A percentile compares a stretch with the other conserved stretches of the same genome.
Conservation (phyloP, 2,797 vertebrate species). For the Chelon auratus region DNA sequence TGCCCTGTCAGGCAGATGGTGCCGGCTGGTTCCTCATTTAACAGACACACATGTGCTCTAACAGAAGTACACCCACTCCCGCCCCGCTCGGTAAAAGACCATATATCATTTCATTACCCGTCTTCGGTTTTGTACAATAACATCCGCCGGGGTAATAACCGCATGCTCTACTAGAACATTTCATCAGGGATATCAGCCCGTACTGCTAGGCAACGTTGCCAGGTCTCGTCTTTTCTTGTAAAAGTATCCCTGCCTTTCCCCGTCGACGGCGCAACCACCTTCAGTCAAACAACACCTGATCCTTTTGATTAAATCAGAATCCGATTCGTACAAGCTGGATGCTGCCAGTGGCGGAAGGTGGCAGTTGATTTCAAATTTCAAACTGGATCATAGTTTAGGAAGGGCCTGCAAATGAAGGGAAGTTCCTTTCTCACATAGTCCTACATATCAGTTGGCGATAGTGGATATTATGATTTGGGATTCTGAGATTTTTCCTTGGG, state of each 20-base stretch:
- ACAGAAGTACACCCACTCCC: constrained; percentile 59
- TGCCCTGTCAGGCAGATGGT: constrained; percentile 79
- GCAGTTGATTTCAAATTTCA: constrained; percentile 10
- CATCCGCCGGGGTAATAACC: constrained; percentile 75
- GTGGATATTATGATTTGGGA: no score
- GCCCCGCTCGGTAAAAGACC: constrained; percentile 63
- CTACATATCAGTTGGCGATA: not conserved
- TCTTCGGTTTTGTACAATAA: constrained; percentile 78
- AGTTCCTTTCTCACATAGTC: not conserved
- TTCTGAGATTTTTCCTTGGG: no score
- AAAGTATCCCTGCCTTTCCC: constrained; percentile 66
- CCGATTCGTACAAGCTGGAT: constrained; percentile 24
- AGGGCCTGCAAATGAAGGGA: constrained; percentile 15
- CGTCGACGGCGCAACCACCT: constrained; percentile 41
- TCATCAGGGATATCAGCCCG: constrained; percentile 74
- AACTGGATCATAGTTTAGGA: constrained; percentile 5
- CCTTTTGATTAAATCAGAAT: constrained; percentile 70
- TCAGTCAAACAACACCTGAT: constrained; percentile 69
- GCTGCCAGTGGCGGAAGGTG: constrained; percentile 32
- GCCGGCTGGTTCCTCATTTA: constrained; percentile 69
- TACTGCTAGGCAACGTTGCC: constrained; percentile 53
- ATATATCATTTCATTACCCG: constrained; percentile 81
- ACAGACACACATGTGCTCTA: constrained; percentile 52
- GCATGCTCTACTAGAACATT: constrained; percentile 72
- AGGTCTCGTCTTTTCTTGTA: constrained; percentile 65